Percentiles rank a stretch among this genome's conserved stretches.
Evolutionary conservation across 2,797 vertebrate genomes (phyloP).

Genomic region (Bufotes viridis): DNA sequence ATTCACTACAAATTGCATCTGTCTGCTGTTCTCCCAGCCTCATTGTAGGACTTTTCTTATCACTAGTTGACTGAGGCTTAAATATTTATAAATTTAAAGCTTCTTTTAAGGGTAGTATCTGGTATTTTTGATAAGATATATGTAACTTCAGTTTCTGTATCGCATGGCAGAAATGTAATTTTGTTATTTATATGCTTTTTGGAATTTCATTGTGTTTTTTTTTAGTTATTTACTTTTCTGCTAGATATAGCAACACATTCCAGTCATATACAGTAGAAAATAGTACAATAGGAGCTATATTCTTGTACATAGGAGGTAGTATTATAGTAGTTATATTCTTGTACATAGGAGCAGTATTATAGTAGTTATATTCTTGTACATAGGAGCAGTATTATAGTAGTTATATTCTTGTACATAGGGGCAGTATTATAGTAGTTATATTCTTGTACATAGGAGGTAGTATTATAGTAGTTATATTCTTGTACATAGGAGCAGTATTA

Average conservation of each 20-base stretch:
- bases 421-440: too few species aligned
- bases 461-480: background rate
- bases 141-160: constrained; percentile 22
- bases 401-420: constrained; percentile 2
- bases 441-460: too few species aligned
- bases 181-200: constrained; percentile 24
- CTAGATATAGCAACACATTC: background rate
- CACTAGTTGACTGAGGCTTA: background rate
- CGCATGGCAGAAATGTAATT: background rate
- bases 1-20: constrained; percentile 15
- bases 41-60: constrained; percentile 12
- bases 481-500: background rate
- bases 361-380: constrained; percentile 17
- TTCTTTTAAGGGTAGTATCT: background rate
- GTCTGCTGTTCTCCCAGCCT: background rate
- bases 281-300: background rate
- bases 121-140: constrained; percentile 3
- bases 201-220: constrained; percentile 12
- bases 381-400: constrained; percentile 16
- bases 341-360: background rate
- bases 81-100: constrained; percentile 23
- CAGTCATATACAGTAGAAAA: background rate
- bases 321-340: background rate
- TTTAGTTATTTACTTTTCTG: constrained; percentile 1
- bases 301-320: background rate